phyloP scores from a whole-genome alignment of 2,113 vertebrate species.

The Fregata magnificens region DNA sequence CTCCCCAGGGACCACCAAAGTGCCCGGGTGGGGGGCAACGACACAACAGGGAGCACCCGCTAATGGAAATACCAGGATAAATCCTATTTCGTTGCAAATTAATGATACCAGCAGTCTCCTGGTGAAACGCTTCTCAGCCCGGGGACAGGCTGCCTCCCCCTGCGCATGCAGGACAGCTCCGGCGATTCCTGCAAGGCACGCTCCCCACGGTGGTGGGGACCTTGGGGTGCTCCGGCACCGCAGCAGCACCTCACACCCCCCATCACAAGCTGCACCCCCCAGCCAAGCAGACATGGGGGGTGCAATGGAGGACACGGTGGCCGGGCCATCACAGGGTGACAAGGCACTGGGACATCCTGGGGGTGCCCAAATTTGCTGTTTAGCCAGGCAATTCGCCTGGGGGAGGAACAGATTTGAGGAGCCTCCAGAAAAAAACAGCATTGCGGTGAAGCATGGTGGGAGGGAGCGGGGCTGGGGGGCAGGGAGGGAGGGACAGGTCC shows the following conservation, averaged over 20 bases:
- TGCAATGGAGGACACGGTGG: fast-evolving
- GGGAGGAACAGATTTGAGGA: neutral
- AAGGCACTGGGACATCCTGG: neutral
- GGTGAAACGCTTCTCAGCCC: neutral
- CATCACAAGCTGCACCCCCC: neutral
- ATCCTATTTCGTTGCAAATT: fast-evolving
- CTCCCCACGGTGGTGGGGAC: neutral
- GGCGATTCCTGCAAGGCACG: fast-evolving
- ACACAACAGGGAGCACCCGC: neutral
- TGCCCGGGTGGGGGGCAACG: fast-evolving
- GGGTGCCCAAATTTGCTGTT: neutral
- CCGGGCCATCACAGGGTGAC: neutral
- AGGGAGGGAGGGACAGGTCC: no score
- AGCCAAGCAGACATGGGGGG: fast-evolving
- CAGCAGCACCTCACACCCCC: neutral
- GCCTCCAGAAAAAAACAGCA: neutral
- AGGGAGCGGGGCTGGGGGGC: neutral
- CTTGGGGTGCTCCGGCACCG: fast-evolving
- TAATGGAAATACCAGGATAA: fast-evolving
- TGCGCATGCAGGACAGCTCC: neutral
- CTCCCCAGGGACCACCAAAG: neutral
- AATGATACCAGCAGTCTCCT: neutral
- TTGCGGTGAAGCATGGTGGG: neutral
- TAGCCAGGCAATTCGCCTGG: neutral
- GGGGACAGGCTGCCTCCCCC: neutral